A percentile compares a stretch with the other conserved stretches of the same genome.
Evolutionary conservation across 2,113 vertebrate species (phyloP).

Genomic region (Pogona vitticeps): DNA sequence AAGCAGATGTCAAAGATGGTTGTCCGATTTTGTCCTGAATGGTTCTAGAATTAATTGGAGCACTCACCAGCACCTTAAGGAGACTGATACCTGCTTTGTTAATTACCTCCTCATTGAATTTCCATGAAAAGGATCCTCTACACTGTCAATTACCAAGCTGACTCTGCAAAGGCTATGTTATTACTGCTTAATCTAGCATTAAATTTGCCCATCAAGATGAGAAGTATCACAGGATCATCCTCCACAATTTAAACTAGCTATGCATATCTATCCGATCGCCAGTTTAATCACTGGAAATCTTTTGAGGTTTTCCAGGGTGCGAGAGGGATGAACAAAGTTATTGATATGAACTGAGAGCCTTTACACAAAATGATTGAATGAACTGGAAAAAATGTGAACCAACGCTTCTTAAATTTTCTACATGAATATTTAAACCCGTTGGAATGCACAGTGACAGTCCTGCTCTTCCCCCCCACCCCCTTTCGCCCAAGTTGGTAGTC

Average conservation of each 20-base stretch:
- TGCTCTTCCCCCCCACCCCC: too few species aligned
- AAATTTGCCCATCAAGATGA: neutral
- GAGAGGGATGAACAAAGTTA: neutral
- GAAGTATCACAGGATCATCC: neutral
- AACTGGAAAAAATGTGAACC: neutral
- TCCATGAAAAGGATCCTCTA: neutral
- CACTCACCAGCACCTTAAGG: neutral
- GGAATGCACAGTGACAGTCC: neutral
- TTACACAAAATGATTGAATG: neutral
- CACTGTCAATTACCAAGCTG: neutral
- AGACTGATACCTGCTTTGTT: neutral
- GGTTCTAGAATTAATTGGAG: neutral
- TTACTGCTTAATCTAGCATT: neutral
- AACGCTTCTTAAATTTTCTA: neutral
- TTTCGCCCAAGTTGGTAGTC: too few species aligned
- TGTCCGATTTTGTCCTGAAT: too few species aligned
- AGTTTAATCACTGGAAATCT: neutral
- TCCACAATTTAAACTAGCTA: neutral
- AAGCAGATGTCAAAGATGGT: too few species aligned
- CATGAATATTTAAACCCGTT: neutral
- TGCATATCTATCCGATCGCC: neutral
- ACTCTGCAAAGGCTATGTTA: neutral
- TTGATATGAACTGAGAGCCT: neutral
- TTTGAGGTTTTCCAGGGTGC: neutral
- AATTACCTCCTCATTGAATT: neutral